phyloP scores from a whole-genome alignment of 1,140 invertebrate species.

The Pseudomyrmex sp. region DNA sequence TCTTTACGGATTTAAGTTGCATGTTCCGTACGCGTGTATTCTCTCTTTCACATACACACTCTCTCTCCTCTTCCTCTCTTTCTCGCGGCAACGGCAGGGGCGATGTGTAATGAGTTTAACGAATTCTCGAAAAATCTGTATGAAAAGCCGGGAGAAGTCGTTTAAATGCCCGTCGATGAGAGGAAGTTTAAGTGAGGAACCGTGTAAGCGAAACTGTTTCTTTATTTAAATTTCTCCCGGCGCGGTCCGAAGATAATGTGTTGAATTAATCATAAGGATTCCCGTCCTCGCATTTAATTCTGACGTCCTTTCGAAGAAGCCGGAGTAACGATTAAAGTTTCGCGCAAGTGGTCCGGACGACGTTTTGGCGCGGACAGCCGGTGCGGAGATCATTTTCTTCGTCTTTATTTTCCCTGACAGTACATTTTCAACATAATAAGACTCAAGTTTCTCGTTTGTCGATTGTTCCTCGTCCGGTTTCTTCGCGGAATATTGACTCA shows the following conservation, averaged over 20 bases:
- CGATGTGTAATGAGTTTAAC: slow-evolving; percentile 17
- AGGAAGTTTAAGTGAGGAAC: slow-evolving; percentile 62
- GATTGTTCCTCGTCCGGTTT: not conserved
- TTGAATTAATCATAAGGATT: slow-evolving; percentile 75
- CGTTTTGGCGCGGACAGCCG: slow-evolving; percentile 44
- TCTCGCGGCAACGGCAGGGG: no score
- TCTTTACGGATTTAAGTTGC: no score
- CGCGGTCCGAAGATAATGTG: slow-evolving; percentile 69
- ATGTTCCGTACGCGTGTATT: no score
- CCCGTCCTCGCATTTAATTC: slow-evolving; percentile 63
- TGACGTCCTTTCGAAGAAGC: slow-evolving; percentile 40
- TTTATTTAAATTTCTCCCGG: slow-evolving; percentile 74
- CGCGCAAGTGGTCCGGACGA: slow-evolving; percentile 22
- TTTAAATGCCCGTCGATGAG: slow-evolving; percentile 33
- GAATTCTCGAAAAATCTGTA: slow-evolving; percentile 28
- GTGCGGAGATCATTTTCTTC: slow-evolving; percentile 18
- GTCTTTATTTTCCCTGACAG: slow-evolving; percentile 56
- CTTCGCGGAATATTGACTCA: not conserved
- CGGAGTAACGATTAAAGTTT: slow-evolving; percentile 70
- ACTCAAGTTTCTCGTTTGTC: slow-evolving; percentile 23
- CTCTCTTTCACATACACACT: no score
- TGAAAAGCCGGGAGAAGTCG: not conserved
- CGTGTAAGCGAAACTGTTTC: slow-evolving; percentile 73
- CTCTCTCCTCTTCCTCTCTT: no score
- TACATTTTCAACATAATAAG: slow-evolving; percentile 57